Percentiles rank a stretch among this genome's conserved stretches.
These are phyloP conservation scores for Gryllus bimaculatus DNA, from an alignment of 1,140 invertebrate species.

Conservation along the genomic window DNA sequence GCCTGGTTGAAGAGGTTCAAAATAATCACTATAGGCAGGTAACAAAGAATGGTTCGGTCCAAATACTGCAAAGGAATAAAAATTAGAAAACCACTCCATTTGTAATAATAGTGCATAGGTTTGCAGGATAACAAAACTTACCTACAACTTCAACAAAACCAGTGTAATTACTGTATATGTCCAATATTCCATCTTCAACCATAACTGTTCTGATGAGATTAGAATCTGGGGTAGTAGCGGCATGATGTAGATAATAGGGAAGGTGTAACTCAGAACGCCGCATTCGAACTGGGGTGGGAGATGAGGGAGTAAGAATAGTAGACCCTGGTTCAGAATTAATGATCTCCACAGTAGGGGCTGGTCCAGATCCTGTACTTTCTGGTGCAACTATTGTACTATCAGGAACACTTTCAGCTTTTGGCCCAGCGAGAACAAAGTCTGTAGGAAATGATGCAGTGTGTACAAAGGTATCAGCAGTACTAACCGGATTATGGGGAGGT, in stretches of 20 bases:
- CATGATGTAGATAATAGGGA: slow-evolving; percentile 6
- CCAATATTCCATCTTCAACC: slow-evolving; percentile 57
- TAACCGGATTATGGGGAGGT: not conserved
- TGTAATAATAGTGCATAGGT: slow-evolving; percentile 12
- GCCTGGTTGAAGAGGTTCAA: slow-evolving; percentile 41
- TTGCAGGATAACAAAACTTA: slow-evolving; percentile 34
- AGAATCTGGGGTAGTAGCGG: not conserved
- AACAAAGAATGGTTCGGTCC: slow-evolving; percentile 29
- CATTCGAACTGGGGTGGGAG: slow-evolving; percentile 31
- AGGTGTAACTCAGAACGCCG: slow-evolving; percentile 27
- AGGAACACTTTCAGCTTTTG: not conserved
- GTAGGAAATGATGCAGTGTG: not conserved
- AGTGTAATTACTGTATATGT: slow-evolving; percentile 68
- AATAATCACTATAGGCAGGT: slow-evolving; percentile 46
- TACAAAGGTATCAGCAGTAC: not conserved
- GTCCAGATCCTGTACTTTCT: not conserved
- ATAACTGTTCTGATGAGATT: not conserved
- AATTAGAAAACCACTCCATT: not conserved
- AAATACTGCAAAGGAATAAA: slow-evolving; percentile 23
- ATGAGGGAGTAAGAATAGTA: slow-evolving; percentile 27
- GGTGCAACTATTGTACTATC: not conserved
- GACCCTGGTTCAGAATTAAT: not conserved
- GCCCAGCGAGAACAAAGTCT: not conserved
- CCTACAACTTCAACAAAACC: slow-evolving; percentile 67
- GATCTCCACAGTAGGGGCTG: not conserved